Base-by-base conservation (phyloP, 2,888 invertebrate species). In the Pyrrhia umbra region DNA sequence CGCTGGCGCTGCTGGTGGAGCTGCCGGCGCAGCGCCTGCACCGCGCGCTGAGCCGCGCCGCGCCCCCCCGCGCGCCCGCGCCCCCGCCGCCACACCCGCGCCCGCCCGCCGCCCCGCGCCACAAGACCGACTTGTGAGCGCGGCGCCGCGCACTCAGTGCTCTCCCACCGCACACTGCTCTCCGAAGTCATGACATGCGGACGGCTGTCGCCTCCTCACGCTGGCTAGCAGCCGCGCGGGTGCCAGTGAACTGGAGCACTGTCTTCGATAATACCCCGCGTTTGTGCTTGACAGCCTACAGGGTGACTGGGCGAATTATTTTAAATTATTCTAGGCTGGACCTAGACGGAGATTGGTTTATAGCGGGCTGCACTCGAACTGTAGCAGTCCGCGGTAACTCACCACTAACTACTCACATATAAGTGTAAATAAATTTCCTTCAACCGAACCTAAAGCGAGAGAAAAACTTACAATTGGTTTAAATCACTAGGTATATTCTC, bases 1-100 rank as follows among this genome's bases (percentile, higher is more conserved):
- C 92, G 1, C 90, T 94, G n/a, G 91, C 93, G n/a, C 80, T 94
- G 76, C 87, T 93, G 39, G 90, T 94, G 71, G 94, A 94, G 84
- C 66, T 92, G 9, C 94, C 94, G 6, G 85, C 86, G 63, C 89
- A 87, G 84, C 86, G 92, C 10, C 88, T 94, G 68, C 85, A 86
- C 61, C 85, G 87, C 49, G 88, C 90, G 42, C 84, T 92, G 40
- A 18, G 25, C 43, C 69, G 49, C 27, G 6, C 0, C 10, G 6
- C n/a, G 2, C 27, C 71, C 46, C 37, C 62, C 82, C 79, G 66
- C 93, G 81, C 94, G 95, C 77, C 16, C 5, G 2, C n/a, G n/a
- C 23, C 37, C 2, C 21, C 42, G 15, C 40, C 40, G 16, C 18
- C 18, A 10, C 4, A 5, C 34, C 34, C 34, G 34, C 34, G 34